Percentiles rank a stretch among this genome's conserved stretches.
Conservation (phyloP, 2,797 vertebrate genomes). For the Rhinogobio ventralis region DNA sequence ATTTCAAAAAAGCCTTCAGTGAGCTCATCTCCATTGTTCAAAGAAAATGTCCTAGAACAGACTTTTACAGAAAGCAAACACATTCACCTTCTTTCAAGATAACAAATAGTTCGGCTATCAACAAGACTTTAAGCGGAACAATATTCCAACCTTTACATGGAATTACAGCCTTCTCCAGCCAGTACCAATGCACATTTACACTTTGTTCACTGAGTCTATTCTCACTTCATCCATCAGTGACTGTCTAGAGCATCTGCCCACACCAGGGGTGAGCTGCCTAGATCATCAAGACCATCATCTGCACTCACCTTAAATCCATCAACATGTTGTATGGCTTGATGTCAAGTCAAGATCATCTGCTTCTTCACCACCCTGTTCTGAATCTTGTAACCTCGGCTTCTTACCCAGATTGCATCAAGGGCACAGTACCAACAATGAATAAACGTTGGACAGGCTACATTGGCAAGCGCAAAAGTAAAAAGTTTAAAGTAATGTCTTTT, state of each 20-base stretch:
- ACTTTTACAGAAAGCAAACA: background rate
- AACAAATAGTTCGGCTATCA: background rate
- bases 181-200: constrained; percentile 13
- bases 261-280: constrained; percentile 27
- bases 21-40: background rate
- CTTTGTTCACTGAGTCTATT: constrained; percentile 21
- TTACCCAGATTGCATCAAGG: background rate
- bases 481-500: constrained; percentile 79
- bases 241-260: constrained; percentile 38
- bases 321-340: constrained; percentile 37
- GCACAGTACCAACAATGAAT: background rate
- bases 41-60: background rate
- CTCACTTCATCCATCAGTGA: constrained; percentile 34
- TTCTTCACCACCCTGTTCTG: constrained; percentile 13
- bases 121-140: background rate
- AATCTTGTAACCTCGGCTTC: constrained; percentile 1
- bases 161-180: background rate
- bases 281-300: constrained; percentile 51
- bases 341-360: constrained; percentile 25
- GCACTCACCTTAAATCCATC: constrained; percentile 41
- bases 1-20: background rate
- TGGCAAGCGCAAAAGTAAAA: background rate
- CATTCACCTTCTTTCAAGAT: background rate
- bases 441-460: background rate
- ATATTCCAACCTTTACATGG: background rate